phyloP scores from a whole-genome alignment of 2,797 vertebrate genomes.

The Acipenser transmontanus region DNA sequence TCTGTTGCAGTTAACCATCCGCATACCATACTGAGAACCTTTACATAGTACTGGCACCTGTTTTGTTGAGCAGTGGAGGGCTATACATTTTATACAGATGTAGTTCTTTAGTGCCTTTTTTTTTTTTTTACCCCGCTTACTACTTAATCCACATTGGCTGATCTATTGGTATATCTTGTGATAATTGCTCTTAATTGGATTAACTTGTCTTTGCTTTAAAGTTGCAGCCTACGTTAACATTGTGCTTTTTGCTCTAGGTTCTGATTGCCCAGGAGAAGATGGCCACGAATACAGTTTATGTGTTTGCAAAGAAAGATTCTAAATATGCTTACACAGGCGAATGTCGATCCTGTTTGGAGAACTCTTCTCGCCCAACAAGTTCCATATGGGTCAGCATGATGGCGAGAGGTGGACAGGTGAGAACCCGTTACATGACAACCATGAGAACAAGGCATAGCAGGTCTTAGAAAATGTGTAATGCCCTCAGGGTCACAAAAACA shows the following conservation, averaged over 20 bases:
- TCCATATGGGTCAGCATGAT: conserved; percentile 99
- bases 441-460: too few species aligned
- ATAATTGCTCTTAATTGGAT: conserved; percentile 7
- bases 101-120: too few species aligned
- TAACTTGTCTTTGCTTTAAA: conserved; percentile 9
- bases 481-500: too few species aligned
- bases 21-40: too few species aligned
- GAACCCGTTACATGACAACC: background rate
- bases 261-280: conserved; percentile 98
- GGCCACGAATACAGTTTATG: conserved; percentile 98
- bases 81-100: too few species aligned
- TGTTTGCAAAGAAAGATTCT: conserved; percentile 97
- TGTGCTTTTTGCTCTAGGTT: conserved; percentile 59
- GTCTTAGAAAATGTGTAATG: too few species aligned
- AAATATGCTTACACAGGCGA: conserved; percentile 97
- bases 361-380: conserved; percentile 93
- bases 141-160: too few species aligned
- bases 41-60: too few species aligned
- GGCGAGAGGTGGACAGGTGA: conserved; percentile 94
- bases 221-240: background rate
- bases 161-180: too few species aligned
- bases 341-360: conserved; percentile 93
- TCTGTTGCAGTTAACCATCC: too few species aligned
- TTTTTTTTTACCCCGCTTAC: too few species aligned
- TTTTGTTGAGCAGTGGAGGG: too few species aligned